Conservation (phyloP, 2,113 vertebrate species). For the Origma solitaria region DNA sequence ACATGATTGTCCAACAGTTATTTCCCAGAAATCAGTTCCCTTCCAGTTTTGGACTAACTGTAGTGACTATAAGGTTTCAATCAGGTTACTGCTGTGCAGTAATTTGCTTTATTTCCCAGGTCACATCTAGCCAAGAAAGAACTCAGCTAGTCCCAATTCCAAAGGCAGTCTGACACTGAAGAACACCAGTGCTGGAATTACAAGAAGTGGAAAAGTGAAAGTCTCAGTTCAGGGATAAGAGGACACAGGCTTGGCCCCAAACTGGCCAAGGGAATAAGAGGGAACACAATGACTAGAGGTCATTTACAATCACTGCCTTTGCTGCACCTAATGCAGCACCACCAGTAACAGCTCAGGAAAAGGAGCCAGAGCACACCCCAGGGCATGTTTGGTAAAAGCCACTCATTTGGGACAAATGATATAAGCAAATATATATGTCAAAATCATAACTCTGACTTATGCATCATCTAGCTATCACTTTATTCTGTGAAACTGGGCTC, state of each 20-base stretch:
- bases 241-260: background rate
- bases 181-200: background rate
- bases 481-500: background rate
- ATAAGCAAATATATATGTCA: background rate
- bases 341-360: background rate
- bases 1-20: background rate
- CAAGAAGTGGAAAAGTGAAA: background rate
- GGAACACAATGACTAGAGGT: background rate
- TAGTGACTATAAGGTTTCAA: background rate
- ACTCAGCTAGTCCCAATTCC: background rate
- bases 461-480: background rate
- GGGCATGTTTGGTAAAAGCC: background rate
- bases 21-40: background rate
- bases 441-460: background rate
- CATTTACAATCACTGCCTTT: background rate
- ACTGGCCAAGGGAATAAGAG: background rate
- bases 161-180: background rate
- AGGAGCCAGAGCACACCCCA: background rate
- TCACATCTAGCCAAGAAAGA: background rate
- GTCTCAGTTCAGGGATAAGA: background rate
- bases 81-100: background rate
- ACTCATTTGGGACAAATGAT: background rate
- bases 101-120: background rate
- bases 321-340: background rate
- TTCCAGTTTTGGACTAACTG: background rate